Evolutionary conservation across 2,797 vertebrate species (phyloP).

Genomic region (Bradypus variegatus): DNA sequence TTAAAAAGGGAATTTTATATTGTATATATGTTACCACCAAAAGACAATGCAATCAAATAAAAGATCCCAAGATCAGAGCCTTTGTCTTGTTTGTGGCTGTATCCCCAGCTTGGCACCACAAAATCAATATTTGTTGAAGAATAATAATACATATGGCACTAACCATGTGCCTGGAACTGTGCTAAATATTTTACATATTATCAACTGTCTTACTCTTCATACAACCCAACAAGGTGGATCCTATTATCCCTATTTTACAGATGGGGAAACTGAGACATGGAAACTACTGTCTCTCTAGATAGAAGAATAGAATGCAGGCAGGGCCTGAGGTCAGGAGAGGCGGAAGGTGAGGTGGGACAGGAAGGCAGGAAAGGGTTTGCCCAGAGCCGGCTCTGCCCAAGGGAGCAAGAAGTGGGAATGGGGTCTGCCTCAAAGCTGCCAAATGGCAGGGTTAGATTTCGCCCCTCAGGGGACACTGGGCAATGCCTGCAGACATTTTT

Average conservation of each 20-base stretch:
- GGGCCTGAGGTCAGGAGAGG: background rate
- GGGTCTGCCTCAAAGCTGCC: background rate
- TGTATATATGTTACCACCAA: no score
- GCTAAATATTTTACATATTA: background rate
- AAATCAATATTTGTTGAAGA: rapidly evolving
- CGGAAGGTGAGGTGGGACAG: background rate
- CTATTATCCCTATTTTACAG: background rate
- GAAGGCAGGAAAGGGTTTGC: background rate
- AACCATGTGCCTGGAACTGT: rapidly evolving
- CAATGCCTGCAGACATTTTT: background rate
- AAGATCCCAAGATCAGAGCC: background rate
- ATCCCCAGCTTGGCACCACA: background rate
- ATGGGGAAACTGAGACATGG: background rate
- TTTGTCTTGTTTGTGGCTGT: background rate
- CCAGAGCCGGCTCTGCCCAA: background rate
- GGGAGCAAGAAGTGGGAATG: background rate
- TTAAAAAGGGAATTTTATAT: no score
- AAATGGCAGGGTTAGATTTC: background rate
- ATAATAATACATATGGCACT: rapidly evolving
- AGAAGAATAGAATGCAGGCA: background rate
- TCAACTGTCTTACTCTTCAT: background rate
- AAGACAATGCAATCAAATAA: background rate
- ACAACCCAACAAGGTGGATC: rapidly evolving
- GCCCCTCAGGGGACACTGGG: background rate
- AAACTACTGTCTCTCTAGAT: background rate